Evolutionary conservation across 2,797 vertebrate species (phyloP).

Genomic region (Danio jaintianensis): DNA sequence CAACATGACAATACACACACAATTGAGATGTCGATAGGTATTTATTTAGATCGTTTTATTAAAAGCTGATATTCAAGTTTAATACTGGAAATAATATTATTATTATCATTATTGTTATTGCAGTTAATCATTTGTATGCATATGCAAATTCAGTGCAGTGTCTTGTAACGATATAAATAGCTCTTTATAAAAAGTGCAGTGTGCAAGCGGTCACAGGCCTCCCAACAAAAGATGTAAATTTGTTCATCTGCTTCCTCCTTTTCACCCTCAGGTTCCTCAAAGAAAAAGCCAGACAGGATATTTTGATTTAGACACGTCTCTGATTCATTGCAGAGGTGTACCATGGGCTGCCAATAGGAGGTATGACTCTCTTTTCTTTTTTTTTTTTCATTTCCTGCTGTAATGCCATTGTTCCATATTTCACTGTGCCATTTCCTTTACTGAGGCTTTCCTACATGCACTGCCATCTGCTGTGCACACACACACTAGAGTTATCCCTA

Average conservation of each 20-base stretch:
- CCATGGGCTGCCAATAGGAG: conserved; percentile 88
- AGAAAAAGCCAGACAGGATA: conserved; percentile 95
- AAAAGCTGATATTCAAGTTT: too few species aligned
- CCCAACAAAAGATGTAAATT: not conserved
- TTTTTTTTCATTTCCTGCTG: conserved; percentile 46
- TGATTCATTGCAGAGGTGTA: conserved; percentile 88
- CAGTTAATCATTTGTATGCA: too few species aligned
- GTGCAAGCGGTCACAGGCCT: not conserved
- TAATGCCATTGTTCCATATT: conserved; percentile 52
- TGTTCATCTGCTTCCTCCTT: conserved; percentile 43
- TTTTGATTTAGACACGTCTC: conserved; percentile 95
- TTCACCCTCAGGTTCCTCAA: conserved; percentile 89
- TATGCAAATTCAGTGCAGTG: not conserved
- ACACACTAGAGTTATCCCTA: conserved; percentile 57
- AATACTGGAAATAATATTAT: too few species aligned
- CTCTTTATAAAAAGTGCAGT: not conserved
- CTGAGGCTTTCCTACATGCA: conserved; percentile 54
- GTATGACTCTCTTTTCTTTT: conserved; percentile 69
- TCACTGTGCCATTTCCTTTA: conserved; percentile 32
- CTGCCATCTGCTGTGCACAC: conserved; percentile 75
- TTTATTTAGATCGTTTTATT: too few species aligned
- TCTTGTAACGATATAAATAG: not conserved
- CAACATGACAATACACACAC: too few species aligned
- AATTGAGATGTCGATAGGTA: too few species aligned
- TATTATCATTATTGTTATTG: too few species aligned